A percentile compares a stretch with the other conserved stretches of the same genome.
Evolutionary conservation across 1,140 invertebrate genomes (phyloP).

Genomic region (Micrasema longulum): DNA sequence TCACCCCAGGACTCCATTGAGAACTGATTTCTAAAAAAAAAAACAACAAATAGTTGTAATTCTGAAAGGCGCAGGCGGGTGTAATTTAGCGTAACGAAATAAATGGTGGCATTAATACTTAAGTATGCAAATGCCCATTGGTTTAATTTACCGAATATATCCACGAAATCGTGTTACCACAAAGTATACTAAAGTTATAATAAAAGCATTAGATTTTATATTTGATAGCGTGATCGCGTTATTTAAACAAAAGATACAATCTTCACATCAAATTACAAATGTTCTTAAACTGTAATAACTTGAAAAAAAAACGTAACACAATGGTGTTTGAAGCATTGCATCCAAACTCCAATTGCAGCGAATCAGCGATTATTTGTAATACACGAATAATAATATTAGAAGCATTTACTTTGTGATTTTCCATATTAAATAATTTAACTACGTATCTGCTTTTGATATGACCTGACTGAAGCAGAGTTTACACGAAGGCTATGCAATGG

Average conservation of each 20-base stretch:
- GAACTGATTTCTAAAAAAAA: slow-evolving; percentile 28
- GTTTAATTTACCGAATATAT: slow-evolving; percentile 13
- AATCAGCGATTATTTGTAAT: no score
- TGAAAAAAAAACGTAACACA: no score
- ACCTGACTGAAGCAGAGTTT: no score
- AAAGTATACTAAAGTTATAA: slow-evolving; percentile 20
- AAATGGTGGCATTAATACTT: neutral
- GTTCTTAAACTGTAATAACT: no score
- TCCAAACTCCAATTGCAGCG: no score
- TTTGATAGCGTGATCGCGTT: slow-evolving; percentile 12
- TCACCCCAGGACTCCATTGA: no score
- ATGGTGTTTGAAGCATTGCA: no score
- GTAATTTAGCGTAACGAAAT: slow-evolving; percentile 34
- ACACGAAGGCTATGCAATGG: no score
- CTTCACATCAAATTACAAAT: neutral
- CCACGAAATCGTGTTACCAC: slow-evolving; percentile 8
- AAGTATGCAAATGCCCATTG: slow-evolving; percentile 9
- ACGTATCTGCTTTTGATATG: no score
- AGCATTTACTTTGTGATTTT: no score
- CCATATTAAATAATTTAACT: no score
- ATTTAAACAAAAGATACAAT: slow-evolving; percentile 29
- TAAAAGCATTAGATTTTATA: slow-evolving; percentile 20
- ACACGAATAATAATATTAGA: no score
- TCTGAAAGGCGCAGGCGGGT: slow-evolving; percentile 1
- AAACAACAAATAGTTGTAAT: slow-evolving; percentile 15